Base-by-base conservation (phyloP, 2,888 invertebrate genomes). In the Orthosia gothica region DNA sequence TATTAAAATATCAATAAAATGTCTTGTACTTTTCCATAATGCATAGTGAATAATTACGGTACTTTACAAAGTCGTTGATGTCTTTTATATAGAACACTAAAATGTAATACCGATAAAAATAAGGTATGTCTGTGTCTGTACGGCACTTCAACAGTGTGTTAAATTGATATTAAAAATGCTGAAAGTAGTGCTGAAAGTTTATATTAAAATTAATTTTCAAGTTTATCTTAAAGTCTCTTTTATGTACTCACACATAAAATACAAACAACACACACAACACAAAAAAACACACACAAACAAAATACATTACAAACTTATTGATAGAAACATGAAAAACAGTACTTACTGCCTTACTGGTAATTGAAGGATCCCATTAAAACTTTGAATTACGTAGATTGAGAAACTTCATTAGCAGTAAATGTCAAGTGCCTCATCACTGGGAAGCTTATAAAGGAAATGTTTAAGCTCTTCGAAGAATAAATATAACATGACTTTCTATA, bases 61-160 rank as follows among this genome's bases (percentile, higher is more conserved):
- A 40, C 5, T 73, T n/a, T n/a, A 40, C 57, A 12, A 49, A 40
- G 40, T 72, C 87, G 87, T 85, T 87, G 87, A 85, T 87, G 85
- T 87, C 85, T 85, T 87, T 87, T 79, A 16, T 59, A 84, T 49
- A 20, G 70, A 23, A 32, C 9, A 40, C 4, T 58, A n/a, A 49
- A 45, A 49, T 57, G 4, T 18, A 49, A 12, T 11, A 4, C 18
- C 12, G 20, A 11, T n/a, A 2, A 15, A 58, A 15, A 32, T n/a
- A 12, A 20, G 1, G 32, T 32, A 32, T 32, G 5, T 32, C 32
- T 32, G 32, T 32, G 7, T 32, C 32, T 32, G 32, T 7, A 32
- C 32, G 32, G 32, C 32, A 5, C 32, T 5, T 32, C 0, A 32
- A 32, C 5, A 32, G 32, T 32, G 32, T 32, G 32, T 32, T 32